Evolutionary conservation across 2,888 invertebrate species (phyloP), one percentile per base, ranked within the genome.

Genomic region (Chrysolina oricalcia): DNA sequence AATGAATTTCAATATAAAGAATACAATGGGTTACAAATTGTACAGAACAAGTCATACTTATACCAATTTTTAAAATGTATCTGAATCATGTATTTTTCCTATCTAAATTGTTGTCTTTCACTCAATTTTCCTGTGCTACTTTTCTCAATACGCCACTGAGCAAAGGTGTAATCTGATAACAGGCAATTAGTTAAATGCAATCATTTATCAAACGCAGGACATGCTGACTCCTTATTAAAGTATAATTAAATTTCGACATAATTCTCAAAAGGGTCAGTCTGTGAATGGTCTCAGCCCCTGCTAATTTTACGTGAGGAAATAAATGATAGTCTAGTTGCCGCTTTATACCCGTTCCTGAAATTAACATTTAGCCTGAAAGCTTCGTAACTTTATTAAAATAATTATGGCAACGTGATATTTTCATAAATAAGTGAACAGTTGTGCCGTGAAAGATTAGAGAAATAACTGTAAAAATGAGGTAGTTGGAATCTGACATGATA

Each of bases 121-220:
- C 17, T 21, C 21, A 53, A 21, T 53, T 53, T 4, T 4, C 15
- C 9, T 21, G 21, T 21, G 17, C 11, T 11, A 13, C 53, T 53
- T 53, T 11, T 53, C 53, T 13, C 53, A 21, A 53, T 19, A 67
- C 66, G 62, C 56, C 67, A 27, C 63, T 65, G 65, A 40, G 23
- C 43, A 80, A 86, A 87, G 87, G 87, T 88, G 86, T 87, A 87
- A 87, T 87, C 85, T 82, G 86, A 87, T 88, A 87, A 87, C 85
- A 84, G 83, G 88, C 87, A 88, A 88, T 88, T 88, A 88, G 87
- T 86, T 87, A 88, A 88, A 88, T 88, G 88, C 83, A 87, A 85
- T 85, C 87, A 88, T 88, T 88, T 87, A 88, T 88, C 88, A 88
- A 85, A 84, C 81, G 82, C 83, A 80, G 81, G 81, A 82, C 81